phyloP scores from a whole-genome alignment of 1,140 invertebrate genomes.

The Zelostemma sp. region DNA sequence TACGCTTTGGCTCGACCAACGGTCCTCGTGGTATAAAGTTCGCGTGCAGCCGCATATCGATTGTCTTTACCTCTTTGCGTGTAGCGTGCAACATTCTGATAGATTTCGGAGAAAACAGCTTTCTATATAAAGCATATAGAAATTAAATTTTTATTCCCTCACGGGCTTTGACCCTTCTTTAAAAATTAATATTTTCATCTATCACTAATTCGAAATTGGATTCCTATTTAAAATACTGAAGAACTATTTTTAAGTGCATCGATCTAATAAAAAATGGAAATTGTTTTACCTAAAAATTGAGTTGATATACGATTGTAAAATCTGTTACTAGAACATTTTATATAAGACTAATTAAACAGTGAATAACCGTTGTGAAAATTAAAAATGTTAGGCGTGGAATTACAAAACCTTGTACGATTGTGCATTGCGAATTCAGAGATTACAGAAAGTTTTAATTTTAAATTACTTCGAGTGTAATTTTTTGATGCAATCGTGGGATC shows the following conservation, averaged over 20 bases:
- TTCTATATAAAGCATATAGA: slow-evolving; percentile 7
- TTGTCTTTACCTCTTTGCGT: slow-evolving; percentile 34
- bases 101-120: slow-evolving; percentile 29
- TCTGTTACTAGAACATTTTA: too few relatives aligned
- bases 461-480: too few relatives aligned
- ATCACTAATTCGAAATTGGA: not conserved
- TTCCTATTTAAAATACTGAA: not conserved
- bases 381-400: too few relatives aligned
- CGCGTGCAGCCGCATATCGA: slow-evolving; percentile 35
- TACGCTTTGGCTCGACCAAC: slow-evolving; percentile 18
- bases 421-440: too few relatives aligned
- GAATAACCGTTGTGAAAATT: too few relatives aligned
- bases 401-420: too few relatives aligned
- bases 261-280: too few relatives aligned
- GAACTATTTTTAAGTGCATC: too few relatives aligned
- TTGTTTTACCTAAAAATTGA: too few relatives aligned
- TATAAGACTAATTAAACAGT: too few relatives aligned
- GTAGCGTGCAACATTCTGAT: slow-evolving; percentile 33
- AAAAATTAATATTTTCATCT: not conserved
- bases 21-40: slow-evolving; percentile 21
- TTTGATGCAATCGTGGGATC: not conserved
- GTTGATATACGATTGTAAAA: too few relatives aligned
- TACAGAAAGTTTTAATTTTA: too few relatives aligned
- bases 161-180: slow-evolving; percentile 4
- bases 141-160: slow-evolving; percentile 21